These are phyloP conservation scores for Tetramorium parvispinum DNA, from an alignment of 1,140 invertebrate species.

Conservation along the genomic window DNA sequence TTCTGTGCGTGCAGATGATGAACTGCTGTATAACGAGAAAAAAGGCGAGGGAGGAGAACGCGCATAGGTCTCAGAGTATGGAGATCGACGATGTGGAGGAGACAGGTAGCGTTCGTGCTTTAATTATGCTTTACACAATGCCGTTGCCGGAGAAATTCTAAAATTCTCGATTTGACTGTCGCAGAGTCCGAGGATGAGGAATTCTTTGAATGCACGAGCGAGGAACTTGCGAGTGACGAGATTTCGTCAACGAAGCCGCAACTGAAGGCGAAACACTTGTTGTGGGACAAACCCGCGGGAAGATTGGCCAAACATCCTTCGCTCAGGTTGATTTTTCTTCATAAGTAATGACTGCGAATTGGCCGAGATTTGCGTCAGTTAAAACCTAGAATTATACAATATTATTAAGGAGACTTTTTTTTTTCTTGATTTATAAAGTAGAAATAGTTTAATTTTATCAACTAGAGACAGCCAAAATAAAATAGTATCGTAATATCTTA, in stretches of 20 bases:
- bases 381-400: neutral
- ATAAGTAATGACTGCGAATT: neutral
- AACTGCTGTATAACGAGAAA: constrained; percentile 97
- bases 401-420: neutral
- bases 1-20: constrained; percentile 90
- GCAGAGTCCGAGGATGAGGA: constrained; percentile 89
- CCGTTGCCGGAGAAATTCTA: neutral
- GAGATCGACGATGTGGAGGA: constrained; percentile 76
- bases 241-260: constrained; percentile 70
- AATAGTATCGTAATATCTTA: neutral
- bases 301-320: constrained; percentile 89
- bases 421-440: neutral
- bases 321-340: constrained; percentile 80
- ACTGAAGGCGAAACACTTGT: constrained; percentile 84
- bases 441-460: neutral
- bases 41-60: constrained; percentile 86
- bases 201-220: constrained; percentile 94
- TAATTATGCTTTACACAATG: neutral
- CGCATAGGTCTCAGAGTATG: constrained; percentile 75
- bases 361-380: neutral
- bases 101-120: constrained; percentile 65
- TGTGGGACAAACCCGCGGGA: constrained; percentile 91
- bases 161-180: neutral
- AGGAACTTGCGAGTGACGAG: constrained; percentile 85
- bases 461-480: neutral